Evolutionary conservation across 2,113 vertebrate genomes (phyloP), one percentile per base, ranked within the genome.

Genomic region (Syngnathus floridae): DNA sequence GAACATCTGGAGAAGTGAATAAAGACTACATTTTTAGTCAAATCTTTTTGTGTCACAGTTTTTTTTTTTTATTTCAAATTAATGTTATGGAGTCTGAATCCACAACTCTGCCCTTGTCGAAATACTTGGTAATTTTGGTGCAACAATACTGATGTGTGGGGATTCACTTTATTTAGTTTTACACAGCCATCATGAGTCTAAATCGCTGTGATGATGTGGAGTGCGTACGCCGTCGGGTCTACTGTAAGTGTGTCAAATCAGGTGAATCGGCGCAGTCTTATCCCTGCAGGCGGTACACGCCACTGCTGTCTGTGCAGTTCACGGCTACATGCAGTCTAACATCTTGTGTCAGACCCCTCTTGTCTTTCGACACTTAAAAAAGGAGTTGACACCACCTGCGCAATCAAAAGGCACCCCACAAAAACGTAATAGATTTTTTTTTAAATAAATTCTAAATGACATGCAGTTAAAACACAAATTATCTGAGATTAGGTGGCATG

Each of bases 201-300:
- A 45, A 57, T 31, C 43, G 17, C 45, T 19, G 40, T 70, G 73
- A 54, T 40, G 52, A 62, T 0, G 9, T 31, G 22, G 6, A 63
- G 69, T 26, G 40, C 3, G 6, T 4, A 38, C 49, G 49, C 74
- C 38, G 61, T 73, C 72, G 65, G 69, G 68, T 75, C 35, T 67
- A 40, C 67, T 71, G 71, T 76, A 73, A 61, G 70, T 36, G 64
- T 82, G 78, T 83, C 85, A 83, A 68, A 78, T 85, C 80, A 82
- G 76, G 78, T 84, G 75, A 78, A 61, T 67, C 55, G 58, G 58
- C 43, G 43, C 41, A 48, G 69, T 71, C 54, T 77, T 70, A 55
- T 76, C 80, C 76, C 79, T 79, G 71, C 76, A 71, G 79, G 78
- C 73, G 52, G 46, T 49, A 70, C 67, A 66, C 68, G 72, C 65